Conservation (phyloP, 2,113 vertebrate genomes). For the Channa argus region DNA sequence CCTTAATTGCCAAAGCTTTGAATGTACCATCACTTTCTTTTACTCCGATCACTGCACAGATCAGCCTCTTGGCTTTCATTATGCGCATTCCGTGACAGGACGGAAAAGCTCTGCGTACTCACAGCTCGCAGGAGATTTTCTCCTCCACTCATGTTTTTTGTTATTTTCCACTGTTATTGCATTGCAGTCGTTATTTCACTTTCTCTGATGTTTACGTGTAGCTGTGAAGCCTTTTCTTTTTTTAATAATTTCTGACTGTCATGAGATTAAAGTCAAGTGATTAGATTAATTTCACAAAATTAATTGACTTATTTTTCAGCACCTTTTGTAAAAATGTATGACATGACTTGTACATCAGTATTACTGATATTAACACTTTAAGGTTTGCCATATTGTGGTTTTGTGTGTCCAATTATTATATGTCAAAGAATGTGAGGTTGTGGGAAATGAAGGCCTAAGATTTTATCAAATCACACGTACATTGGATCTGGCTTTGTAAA, state of each 20-base stretch:
- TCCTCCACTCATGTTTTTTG: constrained; percentile 2
- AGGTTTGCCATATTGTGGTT: constrained; percentile 39
- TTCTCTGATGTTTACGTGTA: constrained; percentile 45
- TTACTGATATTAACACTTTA: constrained; percentile 12
- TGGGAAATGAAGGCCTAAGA: neutral
- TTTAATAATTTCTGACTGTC: constrained; percentile 26
- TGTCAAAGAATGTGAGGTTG: constrained; percentile 3
- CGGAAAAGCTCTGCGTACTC: neutral
- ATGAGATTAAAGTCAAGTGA: constrained; percentile 38
- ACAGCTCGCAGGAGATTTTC: constrained; percentile 24
- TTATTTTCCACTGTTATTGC: neutral
- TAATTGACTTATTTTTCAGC: constrained; percentile 17
- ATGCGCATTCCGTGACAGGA: constrained; percentile 31
- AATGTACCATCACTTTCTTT: constrained; percentile 54
- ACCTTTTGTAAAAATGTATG: constrained; percentile 30
- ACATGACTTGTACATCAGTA: constrained; percentile 18
- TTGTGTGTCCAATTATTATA: constrained; percentile 32
- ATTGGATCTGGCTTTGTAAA: constrained; percentile 29
- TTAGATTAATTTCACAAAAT: constrained; percentile 41
- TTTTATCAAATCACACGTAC: constrained; percentile 8
- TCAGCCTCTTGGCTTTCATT: neutral
- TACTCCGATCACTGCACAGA: neutral
- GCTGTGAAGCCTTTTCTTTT: constrained; percentile 36
- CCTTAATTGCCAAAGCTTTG: constrained; percentile 70
- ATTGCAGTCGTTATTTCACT: constrained; percentile 5